Evolutionary conservation across 2,113 vertebrate species (phyloP).

Genomic region (Apus apus): DNA sequence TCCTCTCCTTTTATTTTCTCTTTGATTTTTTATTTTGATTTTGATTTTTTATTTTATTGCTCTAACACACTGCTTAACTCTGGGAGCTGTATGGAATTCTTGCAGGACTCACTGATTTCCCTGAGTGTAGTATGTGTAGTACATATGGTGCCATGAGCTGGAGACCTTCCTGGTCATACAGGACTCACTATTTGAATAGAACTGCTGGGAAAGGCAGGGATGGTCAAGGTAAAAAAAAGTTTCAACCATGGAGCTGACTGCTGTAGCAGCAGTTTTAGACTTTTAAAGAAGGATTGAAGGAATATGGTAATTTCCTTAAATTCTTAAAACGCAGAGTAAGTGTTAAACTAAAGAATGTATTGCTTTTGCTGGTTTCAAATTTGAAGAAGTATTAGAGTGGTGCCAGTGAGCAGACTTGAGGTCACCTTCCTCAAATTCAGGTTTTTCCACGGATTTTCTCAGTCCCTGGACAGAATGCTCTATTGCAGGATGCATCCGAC

Average conservation of each 20-base stretch:
- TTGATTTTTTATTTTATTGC: too few species aligned
- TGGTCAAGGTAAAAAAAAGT: not conserved
- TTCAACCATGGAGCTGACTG: not conserved
- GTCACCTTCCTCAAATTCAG: not conserved
- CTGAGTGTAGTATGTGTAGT: not conserved
- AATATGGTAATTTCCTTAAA: not conserved
- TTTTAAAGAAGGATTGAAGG: not conserved
- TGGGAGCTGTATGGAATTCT: not conserved
- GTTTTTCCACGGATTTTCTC: not conserved
- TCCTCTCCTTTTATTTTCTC: too few species aligned
- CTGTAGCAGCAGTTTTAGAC: not conserved
- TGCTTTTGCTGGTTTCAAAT: not conserved
- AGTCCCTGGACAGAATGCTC: not conserved
- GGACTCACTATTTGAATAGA: not conserved
- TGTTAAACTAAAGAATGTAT: not conserved
- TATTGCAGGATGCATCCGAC: not conserved
- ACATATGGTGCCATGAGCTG: not conserved
- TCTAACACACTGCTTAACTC: not conserved
- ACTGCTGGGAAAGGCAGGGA: not conserved
- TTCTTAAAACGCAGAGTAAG: not conserved
- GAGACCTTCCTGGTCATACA: not conserved
- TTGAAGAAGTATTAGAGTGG: fast-evolving
- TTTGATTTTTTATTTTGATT: too few species aligned
- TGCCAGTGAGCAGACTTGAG: fast-evolving
- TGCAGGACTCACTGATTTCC: not conserved